These are phyloP conservation scores for Marmota flaviventris DNA, from an alignment of 2,113 vertebrate species.

Conservation along the genomic window DNA sequence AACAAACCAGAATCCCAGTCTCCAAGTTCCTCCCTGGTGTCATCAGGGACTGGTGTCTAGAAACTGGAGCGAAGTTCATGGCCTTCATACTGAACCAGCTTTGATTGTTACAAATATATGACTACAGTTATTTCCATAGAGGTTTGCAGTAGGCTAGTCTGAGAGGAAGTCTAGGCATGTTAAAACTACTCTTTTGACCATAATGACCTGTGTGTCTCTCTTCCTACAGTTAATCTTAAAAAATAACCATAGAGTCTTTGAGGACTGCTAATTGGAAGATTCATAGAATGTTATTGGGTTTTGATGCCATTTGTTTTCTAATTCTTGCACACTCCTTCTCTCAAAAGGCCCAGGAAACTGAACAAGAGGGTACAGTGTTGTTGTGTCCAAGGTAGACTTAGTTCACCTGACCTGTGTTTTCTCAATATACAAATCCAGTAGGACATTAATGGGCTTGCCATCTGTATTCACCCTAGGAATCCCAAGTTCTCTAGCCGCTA, in stretches of 20 bases:
- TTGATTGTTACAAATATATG: not conserved
- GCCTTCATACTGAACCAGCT: not conserved
- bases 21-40: not conserved
- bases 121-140: not conserved
- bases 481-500: not conserved
- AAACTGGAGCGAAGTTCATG: not conserved
- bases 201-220: not conserved
- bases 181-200: not conserved
- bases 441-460: not conserved
- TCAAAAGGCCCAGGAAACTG: not conserved
- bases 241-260: not conserved
- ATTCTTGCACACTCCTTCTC: not conserved
- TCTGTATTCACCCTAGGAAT: conserved; percentile 15
- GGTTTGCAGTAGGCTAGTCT: not conserved
- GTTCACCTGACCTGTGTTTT: not conserved
- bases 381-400: not conserved
- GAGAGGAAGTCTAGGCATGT: not conserved
- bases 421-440: not conserved
- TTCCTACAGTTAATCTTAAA: not conserved
- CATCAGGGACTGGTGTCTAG: not conserved
- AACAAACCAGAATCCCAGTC: not conserved
- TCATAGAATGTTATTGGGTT: not conserved
- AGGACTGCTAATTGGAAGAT: not conserved
- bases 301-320: not conserved
- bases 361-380: not conserved